A percentile compares a stretch with the other conserved stretches of the same genome.
Conservation (phyloP, 2,888 invertebrate genomes). For the Eristalis arbustorum region DNA sequence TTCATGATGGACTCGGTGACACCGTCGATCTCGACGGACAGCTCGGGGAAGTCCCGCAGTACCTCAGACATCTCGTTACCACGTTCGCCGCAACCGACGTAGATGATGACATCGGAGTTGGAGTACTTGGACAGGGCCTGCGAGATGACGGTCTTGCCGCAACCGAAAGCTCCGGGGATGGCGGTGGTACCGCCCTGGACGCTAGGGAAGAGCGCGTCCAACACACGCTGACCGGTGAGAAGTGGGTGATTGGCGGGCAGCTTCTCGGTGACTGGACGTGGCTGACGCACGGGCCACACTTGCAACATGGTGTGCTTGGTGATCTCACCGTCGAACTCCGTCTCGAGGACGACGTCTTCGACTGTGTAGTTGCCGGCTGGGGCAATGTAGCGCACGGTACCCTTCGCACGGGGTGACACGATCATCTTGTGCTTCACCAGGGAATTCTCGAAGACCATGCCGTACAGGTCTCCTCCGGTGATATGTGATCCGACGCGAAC, state of each 20-base stretch:
- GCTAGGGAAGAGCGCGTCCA: constrained; percentile 99
- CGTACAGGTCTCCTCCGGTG: constrained; percentile 98
- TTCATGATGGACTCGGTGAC: constrained; percentile 99
- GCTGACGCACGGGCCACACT: constrained; percentile 99
- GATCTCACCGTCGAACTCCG: constrained; percentile 97
- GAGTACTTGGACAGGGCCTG: constrained; percentile 99
- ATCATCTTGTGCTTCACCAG: constrained; percentile 98
- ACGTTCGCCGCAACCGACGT: constrained; percentile 99
- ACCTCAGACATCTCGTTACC: constrained; percentile 99
- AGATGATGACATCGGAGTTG: constrained; percentile 99
- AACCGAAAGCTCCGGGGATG: constrained; percentile 99
- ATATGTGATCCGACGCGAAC: constrained; percentile 96
- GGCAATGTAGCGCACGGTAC: constrained; percentile 97
- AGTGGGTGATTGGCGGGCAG: constrained; percentile 98
- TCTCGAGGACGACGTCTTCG: constrained; percentile 95
- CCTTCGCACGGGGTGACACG: constrained; percentile 96
- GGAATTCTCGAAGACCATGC: constrained; percentile 96
- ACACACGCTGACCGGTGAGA: constrained; percentile 97
- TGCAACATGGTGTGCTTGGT: constrained; percentile 97
- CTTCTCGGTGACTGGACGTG: constrained; percentile 97
- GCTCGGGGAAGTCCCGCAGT: constrained; percentile 98
- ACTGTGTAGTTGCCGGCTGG: constrained; percentile 96
- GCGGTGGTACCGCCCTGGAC: constrained; percentile 99
- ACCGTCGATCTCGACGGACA: constrained; percentile 97
- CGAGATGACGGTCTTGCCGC: constrained; percentile 88